Percentiles rank a stretch among this genome's conserved stretches.
phyloP scores from a whole-genome alignment of 2,113 vertebrate genomes.

The Pseudolaguvia tuberculata region DNA sequence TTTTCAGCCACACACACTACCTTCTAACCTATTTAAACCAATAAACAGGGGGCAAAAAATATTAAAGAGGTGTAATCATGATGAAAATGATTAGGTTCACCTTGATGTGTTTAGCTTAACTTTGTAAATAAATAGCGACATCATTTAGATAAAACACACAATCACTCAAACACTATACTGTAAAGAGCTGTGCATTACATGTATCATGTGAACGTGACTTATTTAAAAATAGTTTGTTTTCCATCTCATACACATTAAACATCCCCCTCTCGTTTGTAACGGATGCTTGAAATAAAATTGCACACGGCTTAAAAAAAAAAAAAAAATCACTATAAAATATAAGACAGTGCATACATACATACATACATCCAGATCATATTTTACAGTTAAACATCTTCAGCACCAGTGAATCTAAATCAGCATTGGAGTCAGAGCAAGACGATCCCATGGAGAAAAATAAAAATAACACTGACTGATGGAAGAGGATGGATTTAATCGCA shows the following conservation, averaged over 20 bases:
- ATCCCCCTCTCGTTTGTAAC: slow-evolving; percentile 50
- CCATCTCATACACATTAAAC: slow-evolving; percentile 42
- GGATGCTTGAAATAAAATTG: slow-evolving; percentile 52
- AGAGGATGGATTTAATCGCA: slow-evolving; percentile 1
- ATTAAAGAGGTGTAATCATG: background rate
- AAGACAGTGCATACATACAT: slow-evolving; percentile 67
- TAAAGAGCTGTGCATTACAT: slow-evolving; percentile 34
- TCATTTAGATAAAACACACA: slow-evolving; percentile 13
- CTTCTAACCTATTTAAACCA: too few species aligned
- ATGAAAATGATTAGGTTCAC: background rate
- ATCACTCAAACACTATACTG: slow-evolving; percentile 37
- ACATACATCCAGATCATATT: slow-evolving; percentile 69
- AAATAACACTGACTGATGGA: slow-evolving; percentile 11
- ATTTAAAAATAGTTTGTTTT: slow-evolving; percentile 31
- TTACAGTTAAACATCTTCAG: slow-evolving; percentile 66
- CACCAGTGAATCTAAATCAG: slow-evolving; percentile 73
- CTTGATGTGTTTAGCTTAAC: background rate
- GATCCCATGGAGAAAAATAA: slow-evolving; percentile 44
- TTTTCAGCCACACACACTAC: too few species aligned
- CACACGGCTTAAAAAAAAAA: slow-evolving; percentile 56
- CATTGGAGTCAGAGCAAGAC: slow-evolving; percentile 58
- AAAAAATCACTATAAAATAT: slow-evolving; percentile 56
- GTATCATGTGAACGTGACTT: slow-evolving; percentile 49
- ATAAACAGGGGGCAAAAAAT: background rate
- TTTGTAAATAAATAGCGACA: slow-evolving; percentile 10